Conservation (phyloP, 2,113 vertebrate genomes). For the Epinephelus moara region DNA sequence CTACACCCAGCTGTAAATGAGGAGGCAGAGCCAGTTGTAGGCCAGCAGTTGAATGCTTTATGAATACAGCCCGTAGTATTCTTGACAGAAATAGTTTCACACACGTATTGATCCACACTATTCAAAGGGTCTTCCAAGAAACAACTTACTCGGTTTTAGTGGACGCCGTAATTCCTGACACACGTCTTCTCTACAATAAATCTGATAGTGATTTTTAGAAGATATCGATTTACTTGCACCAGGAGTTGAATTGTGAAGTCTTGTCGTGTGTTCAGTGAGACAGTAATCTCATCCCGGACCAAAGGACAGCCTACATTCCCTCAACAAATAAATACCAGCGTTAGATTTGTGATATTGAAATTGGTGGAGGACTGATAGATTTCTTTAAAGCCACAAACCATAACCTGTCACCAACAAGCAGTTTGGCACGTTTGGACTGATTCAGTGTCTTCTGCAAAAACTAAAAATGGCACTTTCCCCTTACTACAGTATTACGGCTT, state of each 20-base stretch:
- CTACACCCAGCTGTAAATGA: neutral
- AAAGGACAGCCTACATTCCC: neutral
- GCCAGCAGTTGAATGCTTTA: constrained; percentile 27
- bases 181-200: neutral
- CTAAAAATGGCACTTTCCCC: neutral
- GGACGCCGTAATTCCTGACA: neutral
- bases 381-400: constrained; percentile 65
- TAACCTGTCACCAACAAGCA: constrained; percentile 12
- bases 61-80: constrained; percentile 44
- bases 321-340: neutral
- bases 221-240: neutral
- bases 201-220: neutral
- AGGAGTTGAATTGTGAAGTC: neutral
- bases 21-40: neutral
- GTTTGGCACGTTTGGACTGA: constrained; percentile 38
- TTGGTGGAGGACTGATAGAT: neutral
- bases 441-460: constrained; percentile 13
- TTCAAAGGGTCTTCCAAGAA: neutral
- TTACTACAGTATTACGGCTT: neutral
- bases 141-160: neutral
- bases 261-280: constrained; percentile 5
- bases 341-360: neutral
- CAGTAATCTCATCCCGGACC: neutral
- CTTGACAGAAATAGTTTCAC: constrained; percentile 18
- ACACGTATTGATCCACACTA: constrained; percentile 1